phyloP scores from a whole-genome alignment of 2,113 vertebrate genomes.

The Sitta europaea region DNA sequence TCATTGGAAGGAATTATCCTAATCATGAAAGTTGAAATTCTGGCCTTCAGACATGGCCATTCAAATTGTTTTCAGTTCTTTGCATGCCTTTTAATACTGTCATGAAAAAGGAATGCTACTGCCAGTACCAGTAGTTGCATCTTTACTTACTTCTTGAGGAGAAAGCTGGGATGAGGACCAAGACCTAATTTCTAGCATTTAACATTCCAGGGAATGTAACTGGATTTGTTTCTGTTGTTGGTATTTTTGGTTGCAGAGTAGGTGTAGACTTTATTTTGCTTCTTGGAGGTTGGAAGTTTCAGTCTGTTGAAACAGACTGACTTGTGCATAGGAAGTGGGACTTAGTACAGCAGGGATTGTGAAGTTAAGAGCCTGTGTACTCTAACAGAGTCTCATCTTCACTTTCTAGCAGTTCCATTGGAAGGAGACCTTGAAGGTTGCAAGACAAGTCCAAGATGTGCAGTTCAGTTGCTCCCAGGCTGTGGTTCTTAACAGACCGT shows the following conservation, averaged over 20 bases:
- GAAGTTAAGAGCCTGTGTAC: not conserved
- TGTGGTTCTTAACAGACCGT: slow-evolving; percentile 84
- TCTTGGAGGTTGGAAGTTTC: not conserved
- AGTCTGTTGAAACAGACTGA: not conserved
- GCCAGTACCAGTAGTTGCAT: not conserved
- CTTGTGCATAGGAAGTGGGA: not conserved
- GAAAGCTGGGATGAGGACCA: not conserved
- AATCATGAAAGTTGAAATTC: not conserved
- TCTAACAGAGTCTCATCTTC: slow-evolving; percentile 42
- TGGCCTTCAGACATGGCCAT: not conserved
- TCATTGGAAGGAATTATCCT: not conserved
- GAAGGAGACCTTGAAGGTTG: slow-evolving; percentile 42
- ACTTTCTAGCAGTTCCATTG: slow-evolving; percentile 35
- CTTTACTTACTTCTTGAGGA: not conserved
- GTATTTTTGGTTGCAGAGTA: not conserved
- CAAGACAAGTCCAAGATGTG: slow-evolving; percentile 75
- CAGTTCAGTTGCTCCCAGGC: slow-evolving; percentile 75
- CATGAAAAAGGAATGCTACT: not conserved
- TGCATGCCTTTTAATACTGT: not conserved
- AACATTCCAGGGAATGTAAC: not conserved
- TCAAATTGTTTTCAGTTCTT: not conserved
- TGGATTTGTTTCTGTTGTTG: not conserved
- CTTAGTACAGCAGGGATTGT: not conserved
- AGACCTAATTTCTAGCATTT: not conserved
- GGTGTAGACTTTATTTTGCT: not conserved